Evolutionary conservation across 37 sponge, comb jelly and placozoan genomes (phyloP).

Genomic region (Mnemiopsis leidyi): DNA sequence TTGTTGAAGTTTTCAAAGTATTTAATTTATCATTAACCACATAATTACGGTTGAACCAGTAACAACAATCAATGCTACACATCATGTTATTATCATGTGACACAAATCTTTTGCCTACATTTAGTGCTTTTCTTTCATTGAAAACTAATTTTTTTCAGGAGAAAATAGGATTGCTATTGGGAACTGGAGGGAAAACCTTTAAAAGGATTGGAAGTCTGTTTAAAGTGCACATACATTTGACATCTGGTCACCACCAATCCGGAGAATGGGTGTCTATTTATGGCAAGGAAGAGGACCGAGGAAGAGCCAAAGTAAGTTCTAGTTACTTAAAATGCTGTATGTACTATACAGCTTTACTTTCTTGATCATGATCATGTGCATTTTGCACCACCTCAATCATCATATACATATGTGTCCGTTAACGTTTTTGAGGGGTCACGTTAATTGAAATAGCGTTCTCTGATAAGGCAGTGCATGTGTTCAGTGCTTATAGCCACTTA

Average conservation of each 20-base stretch:
- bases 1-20: not conserved
- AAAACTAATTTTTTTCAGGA: slow-evolving; percentile 12
- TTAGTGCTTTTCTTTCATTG: too few species aligned
- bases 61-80: too few species aligned
- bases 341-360: not conserved
- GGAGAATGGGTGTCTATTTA: slow-evolving; percentile 63
- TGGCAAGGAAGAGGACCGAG: slow-evolving; percentile 51
- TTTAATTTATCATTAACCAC: not conserved
- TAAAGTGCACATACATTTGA: slow-evolving; percentile 60
- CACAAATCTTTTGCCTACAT: too few species aligned
- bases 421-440: too few species aligned
- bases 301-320: slow-evolving; percentile 18
- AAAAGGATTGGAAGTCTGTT: slow-evolving; percentile 53
- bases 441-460: too few species aligned
- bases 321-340: not conserved
- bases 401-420: too few species aligned
- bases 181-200: slow-evolving; percentile 62
- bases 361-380: too few species aligned
- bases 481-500: too few species aligned
- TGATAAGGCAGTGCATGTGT: too few species aligned
- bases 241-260: slow-evolving; percentile 48
- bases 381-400: too few species aligned
- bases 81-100: too few species aligned
- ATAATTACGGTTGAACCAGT: not conserved
- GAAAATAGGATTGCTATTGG: slow-evolving; percentile 52